Evolutionary conservation across 1,140 invertebrate species (phyloP), one percentile per base, ranked within the genome.

Genomic region (Hylyphantes graminicola): DNA sequence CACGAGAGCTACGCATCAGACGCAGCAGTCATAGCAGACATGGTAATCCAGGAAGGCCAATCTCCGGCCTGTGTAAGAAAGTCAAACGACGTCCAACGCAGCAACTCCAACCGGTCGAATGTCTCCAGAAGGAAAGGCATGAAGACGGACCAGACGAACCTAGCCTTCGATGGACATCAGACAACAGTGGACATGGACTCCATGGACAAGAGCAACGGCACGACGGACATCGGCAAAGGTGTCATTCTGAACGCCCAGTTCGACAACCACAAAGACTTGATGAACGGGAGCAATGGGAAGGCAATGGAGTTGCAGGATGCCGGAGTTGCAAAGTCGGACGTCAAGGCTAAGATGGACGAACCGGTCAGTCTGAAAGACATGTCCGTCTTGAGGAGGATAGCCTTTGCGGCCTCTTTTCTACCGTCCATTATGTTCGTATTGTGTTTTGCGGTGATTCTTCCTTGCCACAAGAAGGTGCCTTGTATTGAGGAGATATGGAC

Each of bases 191-290:
- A 51, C 8, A 35, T 80, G 35, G 77, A 59, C 15, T 9, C n/a
- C 11, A 70, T 59, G 64, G 65, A 59, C 12, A 67, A 35, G 6
- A 63, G 65, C 17, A 78, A 67, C 53, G 0, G 53, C 11, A 15
- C 19, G 5, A 67, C 65, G 1, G 68, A 67, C 35, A 81, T 81
- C 15, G 19, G 55, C n/a, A 72, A 73, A 64, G 79, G 79, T 9
- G 79, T 81, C 15, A 72, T 81, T 63, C 35, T 81, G 35, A 81
- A 81, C 10, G 79, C 79, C 7, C 79, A 81, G 19, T 81, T 81
- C n/a, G 68, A 8, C 57, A 10, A 12, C 7, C 2, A 19, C 10
- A 35, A 35, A 35, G 35, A 35, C 35, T 35, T 35, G 1, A 35
- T 35, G 35, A 35, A 35, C 35, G 35, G 35, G 35, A 5, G 35